Evolutionary conservation across 2,888 invertebrate species (phyloP).

Genomic region (Pammene fasciana): DNA sequence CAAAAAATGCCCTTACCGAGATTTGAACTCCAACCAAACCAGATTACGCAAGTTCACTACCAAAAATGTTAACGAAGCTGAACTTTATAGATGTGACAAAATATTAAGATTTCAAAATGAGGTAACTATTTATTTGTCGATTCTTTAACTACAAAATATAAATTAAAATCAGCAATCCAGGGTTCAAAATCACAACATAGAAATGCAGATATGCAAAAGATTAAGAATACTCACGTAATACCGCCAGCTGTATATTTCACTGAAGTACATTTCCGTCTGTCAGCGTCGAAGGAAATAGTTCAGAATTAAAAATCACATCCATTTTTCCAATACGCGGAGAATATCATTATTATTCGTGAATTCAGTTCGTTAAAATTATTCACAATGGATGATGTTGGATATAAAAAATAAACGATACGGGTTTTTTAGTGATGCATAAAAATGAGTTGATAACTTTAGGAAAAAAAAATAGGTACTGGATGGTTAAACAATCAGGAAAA

Average conservation of each 20-base stretch:
- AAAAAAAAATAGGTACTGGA: slow-evolving; percentile 52
- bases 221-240: slow-evolving; percentile 72
- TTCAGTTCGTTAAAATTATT: slow-evolving; percentile 19
- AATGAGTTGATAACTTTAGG: not conserved
- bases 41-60: no score
- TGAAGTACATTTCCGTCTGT: slow-evolving; percentile 79
- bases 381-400: slow-evolving; percentile 15
- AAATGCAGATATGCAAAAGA: slow-evolving; percentile 15
- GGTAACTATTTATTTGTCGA: no score
- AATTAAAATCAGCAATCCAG: no score
- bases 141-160: no score
- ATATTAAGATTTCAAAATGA: no score
- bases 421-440: not conserved
- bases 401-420: slow-evolving; percentile 3
- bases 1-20: no score
- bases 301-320: slow-evolving; percentile 45
- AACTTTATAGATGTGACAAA: no score
- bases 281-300: slow-evolving; percentile 65
- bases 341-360: slow-evolving; percentile 17
- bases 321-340: slow-evolving; percentile 30
- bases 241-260: slow-evolving; percentile 78
- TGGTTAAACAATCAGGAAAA: slow-evolving; percentile 50
- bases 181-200: not conserved
- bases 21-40: no score
- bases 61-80: no score